Evolutionary conservation across 2,888 invertebrate genomes (phyloP).

Genomic region (Arge pagana): DNA sequence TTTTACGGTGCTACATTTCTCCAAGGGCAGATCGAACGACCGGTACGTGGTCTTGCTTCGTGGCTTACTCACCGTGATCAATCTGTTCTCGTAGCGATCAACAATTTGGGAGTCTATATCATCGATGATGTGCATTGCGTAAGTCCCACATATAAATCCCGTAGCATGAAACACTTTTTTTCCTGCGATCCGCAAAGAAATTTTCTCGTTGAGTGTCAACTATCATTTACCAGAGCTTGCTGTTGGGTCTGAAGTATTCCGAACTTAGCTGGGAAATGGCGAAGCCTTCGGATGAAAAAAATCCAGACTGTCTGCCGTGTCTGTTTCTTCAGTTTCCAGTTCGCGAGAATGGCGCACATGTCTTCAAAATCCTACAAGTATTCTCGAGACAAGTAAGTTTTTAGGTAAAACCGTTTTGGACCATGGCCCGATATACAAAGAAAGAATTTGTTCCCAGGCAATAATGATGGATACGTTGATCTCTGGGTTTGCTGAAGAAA

Average conservation of each 20-base stretch:
- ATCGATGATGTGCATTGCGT: conserved; percentile 85
- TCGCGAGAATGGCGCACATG: conserved; percentile 75
- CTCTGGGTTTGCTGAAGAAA: conserved; percentile 79
- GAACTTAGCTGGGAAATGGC: conserved; percentile 94
- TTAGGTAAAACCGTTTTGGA: conserved; percentile 4
- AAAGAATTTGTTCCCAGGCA: conserved; percentile 59
- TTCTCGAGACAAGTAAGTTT: conserved; percentile 67
- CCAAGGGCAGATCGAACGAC: conserved; percentile 93
- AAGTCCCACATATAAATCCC: conserved; percentile 59
- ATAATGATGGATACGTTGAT: conserved; percentile 88
- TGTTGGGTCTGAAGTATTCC: conserved; percentile 84
- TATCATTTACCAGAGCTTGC: conserved; percentile 68
- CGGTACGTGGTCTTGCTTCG: conserved; percentile 82
- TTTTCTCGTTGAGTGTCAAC: conserved; percentile 1
- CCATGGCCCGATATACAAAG: not conserved
- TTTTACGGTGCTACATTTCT: conserved; percentile 95
- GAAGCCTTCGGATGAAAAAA: conserved; percentile 81
- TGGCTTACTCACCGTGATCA: conserved; percentile 85
- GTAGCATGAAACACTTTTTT: conserved; percentile 8
- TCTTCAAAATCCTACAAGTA: conserved; percentile 79
- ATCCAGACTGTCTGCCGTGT: conserved; percentile 86
- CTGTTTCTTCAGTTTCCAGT: conserved; percentile 89
- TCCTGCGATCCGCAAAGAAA: not conserved
- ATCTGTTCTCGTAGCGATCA: conserved; percentile 87
- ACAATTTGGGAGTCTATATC: conserved; percentile 81